Evolutionary conservation across 2,797 vertebrate genomes (phyloP).

Genomic region (Glossophaga mutica): DNA sequence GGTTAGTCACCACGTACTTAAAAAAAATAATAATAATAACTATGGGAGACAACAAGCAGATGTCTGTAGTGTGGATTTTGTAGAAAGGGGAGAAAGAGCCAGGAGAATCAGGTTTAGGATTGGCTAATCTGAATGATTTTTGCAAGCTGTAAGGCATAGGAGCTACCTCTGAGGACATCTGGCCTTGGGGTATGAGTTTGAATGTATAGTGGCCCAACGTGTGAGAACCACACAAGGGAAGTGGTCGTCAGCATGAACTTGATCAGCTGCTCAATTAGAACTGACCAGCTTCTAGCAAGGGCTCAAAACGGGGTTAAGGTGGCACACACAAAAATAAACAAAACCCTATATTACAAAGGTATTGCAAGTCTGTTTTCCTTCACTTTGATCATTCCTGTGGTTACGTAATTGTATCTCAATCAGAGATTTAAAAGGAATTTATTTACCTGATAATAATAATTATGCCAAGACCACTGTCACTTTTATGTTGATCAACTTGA

Average conservation of each 20-base stretch:
- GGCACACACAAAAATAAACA: background rate
- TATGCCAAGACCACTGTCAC: background rate
- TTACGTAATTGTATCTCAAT: background rate
- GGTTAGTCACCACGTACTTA: background rate
- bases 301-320: background rate
- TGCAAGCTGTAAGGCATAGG: background rate
- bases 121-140: background rate
- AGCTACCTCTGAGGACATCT: background rate
- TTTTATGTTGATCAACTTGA: background rate
- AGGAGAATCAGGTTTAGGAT: background rate
- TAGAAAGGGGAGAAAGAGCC: background rate
- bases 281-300: background rate
- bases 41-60: too few relatives aligned
- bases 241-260: too few relatives aligned
- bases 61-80: background rate
- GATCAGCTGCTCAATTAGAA: background rate
- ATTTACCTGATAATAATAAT: background rate
- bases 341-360: background rate
- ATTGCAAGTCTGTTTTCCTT: background rate
- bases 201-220: background rate
- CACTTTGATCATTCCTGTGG: background rate
- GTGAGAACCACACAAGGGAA: background rate
- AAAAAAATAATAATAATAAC: too few relatives aligned
- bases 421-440: background rate
- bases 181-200: background rate